These are phyloP conservation scores for Enhydra lutris DNA, from an alignment of 2,113 vertebrate genomes.

Conservation along the genomic window DNA sequence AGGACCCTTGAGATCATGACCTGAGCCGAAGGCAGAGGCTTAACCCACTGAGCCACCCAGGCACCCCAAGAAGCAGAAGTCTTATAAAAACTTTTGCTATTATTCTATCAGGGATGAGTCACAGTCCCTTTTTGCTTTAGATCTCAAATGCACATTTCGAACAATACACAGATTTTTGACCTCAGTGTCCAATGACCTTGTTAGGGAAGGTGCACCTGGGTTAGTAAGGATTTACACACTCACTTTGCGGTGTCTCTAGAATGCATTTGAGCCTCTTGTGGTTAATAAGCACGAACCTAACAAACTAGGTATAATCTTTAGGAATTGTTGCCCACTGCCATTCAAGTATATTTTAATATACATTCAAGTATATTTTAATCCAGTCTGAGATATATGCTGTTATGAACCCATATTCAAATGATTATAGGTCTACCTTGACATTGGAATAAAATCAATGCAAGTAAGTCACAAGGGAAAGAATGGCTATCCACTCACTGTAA, in stretches of 20 bases:
- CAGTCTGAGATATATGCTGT: not conserved
- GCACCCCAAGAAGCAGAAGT: not conserved
- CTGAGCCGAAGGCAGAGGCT: no score
- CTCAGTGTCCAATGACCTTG: not conserved
- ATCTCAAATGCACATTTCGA: not conserved
- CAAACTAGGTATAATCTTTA: not conserved
- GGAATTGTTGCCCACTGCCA: not conserved
- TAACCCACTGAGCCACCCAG: no score
- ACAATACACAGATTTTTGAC: not conserved
- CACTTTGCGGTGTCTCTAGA: not conserved
- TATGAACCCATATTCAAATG: not conserved
- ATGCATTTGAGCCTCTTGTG: not conserved
- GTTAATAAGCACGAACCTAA: not conserved
- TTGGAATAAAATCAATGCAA: not conserved
- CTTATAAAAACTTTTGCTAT: not conserved
- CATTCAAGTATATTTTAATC: not conserved
- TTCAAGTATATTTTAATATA: not conserved
- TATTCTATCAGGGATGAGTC: not conserved
- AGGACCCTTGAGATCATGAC: no score
- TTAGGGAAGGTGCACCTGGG: not conserved
- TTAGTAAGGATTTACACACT: not conserved
- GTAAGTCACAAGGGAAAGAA: not conserved
- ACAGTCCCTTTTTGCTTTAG: not conserved
- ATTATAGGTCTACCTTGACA: not conserved
- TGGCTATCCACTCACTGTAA: not conserved